Conservation (phyloP, 1,140 invertebrate species). For the Plutomurus gul region DNA sequence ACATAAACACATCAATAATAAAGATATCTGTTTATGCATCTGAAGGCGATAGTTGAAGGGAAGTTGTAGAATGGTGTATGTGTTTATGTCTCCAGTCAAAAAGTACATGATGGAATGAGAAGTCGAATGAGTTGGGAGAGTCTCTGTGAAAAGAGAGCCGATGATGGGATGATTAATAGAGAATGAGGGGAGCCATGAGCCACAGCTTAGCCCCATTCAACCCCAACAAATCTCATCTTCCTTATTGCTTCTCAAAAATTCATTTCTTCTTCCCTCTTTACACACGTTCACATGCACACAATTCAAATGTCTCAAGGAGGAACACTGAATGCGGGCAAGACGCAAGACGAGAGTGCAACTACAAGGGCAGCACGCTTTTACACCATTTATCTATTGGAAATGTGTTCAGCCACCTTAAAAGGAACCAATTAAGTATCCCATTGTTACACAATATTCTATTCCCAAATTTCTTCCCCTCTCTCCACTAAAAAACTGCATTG, state of each 20-base stretch:
- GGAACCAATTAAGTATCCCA: not conserved
- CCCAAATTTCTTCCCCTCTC: not conserved
- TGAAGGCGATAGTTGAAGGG: not conserved
- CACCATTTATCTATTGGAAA: not conserved
- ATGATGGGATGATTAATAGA: constrained; percentile 29
- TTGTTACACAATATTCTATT: not conserved
- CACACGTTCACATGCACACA: too few relatives aligned
- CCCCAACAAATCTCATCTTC: constrained; percentile 16
- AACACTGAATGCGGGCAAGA: too few relatives aligned
- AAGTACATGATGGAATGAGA: constrained; percentile 12
- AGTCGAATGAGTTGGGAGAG: not conserved
- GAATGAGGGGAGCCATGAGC: constrained; percentile 20
- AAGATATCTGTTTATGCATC: constrained; percentile 22
- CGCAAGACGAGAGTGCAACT: too few relatives aligned
- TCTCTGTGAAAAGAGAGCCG: constrained; percentile 7
- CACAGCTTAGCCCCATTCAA: constrained; percentile 18
- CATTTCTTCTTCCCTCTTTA: not conserved
- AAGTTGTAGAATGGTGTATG: not conserved
- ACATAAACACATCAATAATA: constrained; percentile 30
- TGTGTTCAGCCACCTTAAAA: not conserved
- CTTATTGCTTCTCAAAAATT: not conserved
- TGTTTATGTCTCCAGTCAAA: constrained; percentile 24
- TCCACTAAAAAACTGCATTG: not conserved
- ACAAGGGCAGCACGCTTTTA: not conserved
- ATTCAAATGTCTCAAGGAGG: constrained; percentile 4